Evolutionary conservation across 1,140 invertebrate species (phyloP).

Genomic region (Fragariocoptes setiger): DNA sequence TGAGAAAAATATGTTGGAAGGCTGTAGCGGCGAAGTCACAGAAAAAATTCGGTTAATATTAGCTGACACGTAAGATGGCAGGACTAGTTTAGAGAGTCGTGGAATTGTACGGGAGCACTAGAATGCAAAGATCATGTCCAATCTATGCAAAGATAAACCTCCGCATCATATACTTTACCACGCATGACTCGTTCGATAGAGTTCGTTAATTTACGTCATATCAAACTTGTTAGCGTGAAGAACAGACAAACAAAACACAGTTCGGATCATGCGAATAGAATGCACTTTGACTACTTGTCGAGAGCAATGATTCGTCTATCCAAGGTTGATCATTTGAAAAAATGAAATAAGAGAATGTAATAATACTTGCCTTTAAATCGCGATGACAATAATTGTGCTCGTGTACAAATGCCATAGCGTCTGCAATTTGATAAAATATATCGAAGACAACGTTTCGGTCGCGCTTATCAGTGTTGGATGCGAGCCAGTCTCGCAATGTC

Average conservation of each 20-base stretch:
- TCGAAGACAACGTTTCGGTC: conserved; percentile 25
- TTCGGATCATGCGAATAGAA: too few relatives aligned
- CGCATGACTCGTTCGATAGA: too few relatives aligned
- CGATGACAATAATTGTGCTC: conserved; percentile 59
- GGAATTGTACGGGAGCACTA: too few relatives aligned
- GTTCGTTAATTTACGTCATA: too few relatives aligned
- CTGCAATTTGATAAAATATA: conserved; percentile 68
- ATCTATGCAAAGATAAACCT: too few relatives aligned
- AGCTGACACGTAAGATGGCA: too few relatives aligned
- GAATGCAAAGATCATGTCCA: too few relatives aligned
- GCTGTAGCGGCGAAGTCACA: conserved; percentile 28
- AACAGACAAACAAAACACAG: too few relatives aligned
- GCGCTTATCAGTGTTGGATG: conserved; percentile 13
- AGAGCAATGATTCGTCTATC: background rate
- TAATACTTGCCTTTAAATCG: conserved; percentile 45
- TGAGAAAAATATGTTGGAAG: conserved; percentile 83
- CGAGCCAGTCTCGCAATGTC: conserved; percentile 64
- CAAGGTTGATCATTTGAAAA: conserved; percentile 1
- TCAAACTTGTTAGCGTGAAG: too few relatives aligned
- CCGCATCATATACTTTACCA: too few relatives aligned
- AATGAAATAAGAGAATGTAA: background rate
- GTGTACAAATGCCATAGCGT: conserved; percentile 81
- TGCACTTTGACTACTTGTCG: background rate
- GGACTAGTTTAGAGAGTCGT: too few relatives aligned
- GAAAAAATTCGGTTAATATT: too few relatives aligned